Evolutionary conservation across 2,113 vertebrate genomes (phyloP).

Genomic region (Pteruthius melanotis): DNA sequence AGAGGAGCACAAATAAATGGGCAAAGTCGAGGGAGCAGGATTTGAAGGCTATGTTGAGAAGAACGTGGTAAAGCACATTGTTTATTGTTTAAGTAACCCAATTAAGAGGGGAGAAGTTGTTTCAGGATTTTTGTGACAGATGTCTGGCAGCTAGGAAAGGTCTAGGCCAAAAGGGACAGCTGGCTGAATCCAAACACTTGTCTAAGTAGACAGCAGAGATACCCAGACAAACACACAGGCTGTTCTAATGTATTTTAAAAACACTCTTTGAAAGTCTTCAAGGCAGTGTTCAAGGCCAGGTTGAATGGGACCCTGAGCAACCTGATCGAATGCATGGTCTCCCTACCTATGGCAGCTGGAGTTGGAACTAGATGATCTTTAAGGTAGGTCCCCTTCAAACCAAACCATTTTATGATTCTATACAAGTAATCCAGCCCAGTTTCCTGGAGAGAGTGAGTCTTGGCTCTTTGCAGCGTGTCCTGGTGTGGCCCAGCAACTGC

Average conservation of each 20-base stretch:
- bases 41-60: background rate
- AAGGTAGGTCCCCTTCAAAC: background rate
- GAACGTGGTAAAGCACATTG: background rate
- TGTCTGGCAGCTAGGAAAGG: background rate
- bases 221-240: background rate
- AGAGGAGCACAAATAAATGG: background rate
- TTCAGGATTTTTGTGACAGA: background rate
- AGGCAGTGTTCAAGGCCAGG: background rate
- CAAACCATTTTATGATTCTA: background rate
- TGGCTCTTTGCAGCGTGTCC: rapidly evolving
- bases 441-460: background rate
- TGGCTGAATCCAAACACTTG: background rate
- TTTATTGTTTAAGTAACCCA: background rate
- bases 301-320: background rate
- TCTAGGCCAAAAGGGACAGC: background rate
- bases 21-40: background rate
- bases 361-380: background rate
- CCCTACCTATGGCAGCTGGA: background rate
- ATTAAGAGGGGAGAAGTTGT: background rate
- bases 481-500: rapidly evolving
- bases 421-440: background rate
- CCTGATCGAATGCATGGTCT: background rate
- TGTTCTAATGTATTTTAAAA: background rate
- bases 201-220: background rate
- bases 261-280: background rate